Conservation (phyloP, 2,113 vertebrate genomes). For the Menidia beryllina region DNA sequence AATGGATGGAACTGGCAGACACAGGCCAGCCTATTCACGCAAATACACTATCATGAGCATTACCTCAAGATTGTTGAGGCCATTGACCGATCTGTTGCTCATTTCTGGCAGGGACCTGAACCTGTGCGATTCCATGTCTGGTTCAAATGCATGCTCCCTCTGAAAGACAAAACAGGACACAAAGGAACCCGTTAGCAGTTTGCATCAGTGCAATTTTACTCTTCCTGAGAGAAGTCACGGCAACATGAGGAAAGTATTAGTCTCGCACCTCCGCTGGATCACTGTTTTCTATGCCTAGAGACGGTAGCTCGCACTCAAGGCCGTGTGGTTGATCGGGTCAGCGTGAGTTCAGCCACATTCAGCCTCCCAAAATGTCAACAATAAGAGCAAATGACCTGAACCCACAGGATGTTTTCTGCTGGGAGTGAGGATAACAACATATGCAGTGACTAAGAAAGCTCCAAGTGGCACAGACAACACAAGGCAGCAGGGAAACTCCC, state of each 20-base stretch:
- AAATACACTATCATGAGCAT: constrained; percentile 55
- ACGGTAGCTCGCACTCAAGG: constrained; percentile 68
- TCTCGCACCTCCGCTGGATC: constrained; percentile 39
- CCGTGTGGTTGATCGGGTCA: constrained; percentile 69
- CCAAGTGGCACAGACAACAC: constrained; percentile 80
- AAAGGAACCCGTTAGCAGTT: constrained; percentile 57
- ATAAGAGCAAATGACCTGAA: constrained; percentile 80
- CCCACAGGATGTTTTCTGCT: constrained; percentile 86
- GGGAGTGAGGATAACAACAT: constrained; percentile 81
- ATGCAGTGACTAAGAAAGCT: constrained; percentile 82
- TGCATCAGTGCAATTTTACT: constrained; percentile 55
- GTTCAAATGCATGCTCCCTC: constrained; percentile 79
- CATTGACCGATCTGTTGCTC: constrained; percentile 81
- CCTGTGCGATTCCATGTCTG: constrained; percentile 80
- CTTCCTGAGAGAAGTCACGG: constrained; percentile 64
- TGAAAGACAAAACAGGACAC: constrained; percentile 75
- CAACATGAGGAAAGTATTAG: constrained; percentile 71
- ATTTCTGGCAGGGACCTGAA: constrained; percentile 84
- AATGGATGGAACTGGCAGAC: constrained; percentile 52
- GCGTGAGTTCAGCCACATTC: constrained; percentile 78
- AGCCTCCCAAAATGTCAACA: constrained; percentile 81
- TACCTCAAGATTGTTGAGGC: constrained; percentile 84
- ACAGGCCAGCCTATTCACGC: constrained; percentile 17
- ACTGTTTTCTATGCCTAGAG: constrained; percentile 60
- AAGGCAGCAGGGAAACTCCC: constrained; percentile 84